These are phyloP conservation scores for Pithys albifrons DNA, from an alignment of 2,113 vertebrate species.

Conservation along the genomic window DNA sequence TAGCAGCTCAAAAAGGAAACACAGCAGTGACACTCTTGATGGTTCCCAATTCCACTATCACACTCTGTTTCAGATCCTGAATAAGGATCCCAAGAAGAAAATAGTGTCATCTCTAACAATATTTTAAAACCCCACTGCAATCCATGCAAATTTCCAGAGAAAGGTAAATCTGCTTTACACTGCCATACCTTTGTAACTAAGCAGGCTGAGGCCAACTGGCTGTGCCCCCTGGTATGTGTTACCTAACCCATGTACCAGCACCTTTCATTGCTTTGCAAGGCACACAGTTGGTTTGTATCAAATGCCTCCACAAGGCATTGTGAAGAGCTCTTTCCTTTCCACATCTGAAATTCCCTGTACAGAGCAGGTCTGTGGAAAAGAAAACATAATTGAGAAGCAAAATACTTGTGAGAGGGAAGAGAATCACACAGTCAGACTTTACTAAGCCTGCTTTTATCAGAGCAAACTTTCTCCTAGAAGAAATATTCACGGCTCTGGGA, in stretches of 20 bases:
- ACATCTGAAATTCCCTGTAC: not conserved
- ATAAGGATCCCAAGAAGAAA: not conserved
- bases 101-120: not conserved
- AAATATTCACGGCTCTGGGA: conserved; percentile 8
- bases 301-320: not conserved
- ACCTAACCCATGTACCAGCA: not conserved
- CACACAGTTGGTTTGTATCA: not conserved
- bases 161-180: not conserved
- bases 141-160: not conserved
- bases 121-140: not conserved
- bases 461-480: conserved; percentile 9
- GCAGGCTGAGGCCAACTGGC: not conserved
- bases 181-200: not conserved
- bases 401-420: not conserved
- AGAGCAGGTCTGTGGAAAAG: conserved; percentile 13
- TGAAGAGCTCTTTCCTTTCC: not conserved
- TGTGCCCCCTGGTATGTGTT: not conserved
- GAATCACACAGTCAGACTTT: not conserved
- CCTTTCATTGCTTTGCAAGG: not conserved
- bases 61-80: not conserved
- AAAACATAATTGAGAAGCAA: not conserved
- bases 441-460: conserved; percentile 30
- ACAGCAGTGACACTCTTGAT: not conserved
- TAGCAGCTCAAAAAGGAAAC: not conserved
- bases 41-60: not conserved